These are phyloP conservation scores for Chironomus tepperi DNA, from an alignment of 1,140 invertebrate species.

Conservation along the genomic window DNA sequence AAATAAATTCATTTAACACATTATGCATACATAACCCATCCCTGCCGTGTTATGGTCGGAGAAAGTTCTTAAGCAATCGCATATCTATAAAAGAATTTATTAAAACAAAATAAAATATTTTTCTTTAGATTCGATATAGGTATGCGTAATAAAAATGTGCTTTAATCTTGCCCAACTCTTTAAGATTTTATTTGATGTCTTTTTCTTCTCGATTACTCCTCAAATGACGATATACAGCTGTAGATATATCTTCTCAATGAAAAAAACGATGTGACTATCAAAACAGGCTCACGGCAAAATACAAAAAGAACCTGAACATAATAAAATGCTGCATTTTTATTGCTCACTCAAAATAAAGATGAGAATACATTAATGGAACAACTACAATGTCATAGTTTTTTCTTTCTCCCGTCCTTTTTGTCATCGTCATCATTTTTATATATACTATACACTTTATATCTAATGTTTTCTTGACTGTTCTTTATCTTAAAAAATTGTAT, in stretches of 20 bases:
- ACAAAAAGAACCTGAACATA: conserved; percentile 1
- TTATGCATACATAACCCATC: too few relatives aligned
- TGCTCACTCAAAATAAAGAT: conserved; percentile 15
- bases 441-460: background rate
- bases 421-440: too few relatives aligned
- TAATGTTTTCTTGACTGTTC: background rate
- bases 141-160: too few relatives aligned
- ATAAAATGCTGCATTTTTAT: conserved; percentile 24
- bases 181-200: too few relatives aligned
- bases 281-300: conserved; percentile 15
- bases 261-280: background rate
- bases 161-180: too few relatives aligned
- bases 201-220: too few relatives aligned
- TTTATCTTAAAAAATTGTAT: conserved; percentile 3
- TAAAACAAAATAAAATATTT: too few relatives aligned
- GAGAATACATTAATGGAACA: conserved; percentile 8
- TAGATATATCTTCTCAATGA: background rate
- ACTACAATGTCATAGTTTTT: conserved; percentile 2
- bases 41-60: too few relatives aligned
- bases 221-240: background rate
- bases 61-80: too few relatives aligned
- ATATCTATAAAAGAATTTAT: too few relatives aligned
- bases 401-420: background rate
- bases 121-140: too few relatives aligned
- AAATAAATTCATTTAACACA: too few relatives aligned